Base-by-base conservation (phyloP, 2,888 invertebrate genomes). In the Lasioglossum pauxillum region DNA sequence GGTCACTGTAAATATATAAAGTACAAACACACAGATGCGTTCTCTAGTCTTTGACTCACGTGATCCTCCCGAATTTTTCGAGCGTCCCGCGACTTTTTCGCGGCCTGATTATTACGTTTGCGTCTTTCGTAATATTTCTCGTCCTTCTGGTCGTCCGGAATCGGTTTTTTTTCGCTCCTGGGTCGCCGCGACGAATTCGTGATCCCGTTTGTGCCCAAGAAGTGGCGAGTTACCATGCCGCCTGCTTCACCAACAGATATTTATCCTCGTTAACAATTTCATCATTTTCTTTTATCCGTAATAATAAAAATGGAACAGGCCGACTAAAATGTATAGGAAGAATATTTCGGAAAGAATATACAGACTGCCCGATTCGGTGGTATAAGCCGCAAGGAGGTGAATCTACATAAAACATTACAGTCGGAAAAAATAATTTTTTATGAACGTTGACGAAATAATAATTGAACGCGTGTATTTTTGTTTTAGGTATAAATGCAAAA, bases 21-120 rank as follows among this genome's bases (percentile, higher is more conserved):
- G 7, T 23, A 23, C 49, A 19, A 49, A 23, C 23, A 49, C 19
- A 49, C 10, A 14, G 1, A n/a, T 69, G 14, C 8, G 16, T 69
- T 41, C 41, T 23, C 5, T 71, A 31, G 41, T 16, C 19, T 71
- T 14, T 3, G 44, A 82, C 92, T 88, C 94, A 97, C 97, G 95
- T 98, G 98, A 95, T 99, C 98, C 94, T 99, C 98, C 46, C 98
- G 96, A 75, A 98, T 96, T 95, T 98, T 97, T 41, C 99, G 96
- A 0, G 98, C 98, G 94, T 99, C 99, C 46, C 99, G 95, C 0
- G 98, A 98, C 95, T 98, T 99, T 95, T 99, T 99, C 0, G 98
- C 99, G 0, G 99, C 99, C 94, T 98, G 97, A 95, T 99, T 99
- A 95, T 99, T 99, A 14, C 98, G 96, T 93, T 98, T 97, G 84